A percentile compares a stretch with the other conserved stretches of the same genome.
phyloP scores from a whole-genome alignment of 1,140 invertebrate genomes.

The Pygmarrhopalites habei region DNA sequence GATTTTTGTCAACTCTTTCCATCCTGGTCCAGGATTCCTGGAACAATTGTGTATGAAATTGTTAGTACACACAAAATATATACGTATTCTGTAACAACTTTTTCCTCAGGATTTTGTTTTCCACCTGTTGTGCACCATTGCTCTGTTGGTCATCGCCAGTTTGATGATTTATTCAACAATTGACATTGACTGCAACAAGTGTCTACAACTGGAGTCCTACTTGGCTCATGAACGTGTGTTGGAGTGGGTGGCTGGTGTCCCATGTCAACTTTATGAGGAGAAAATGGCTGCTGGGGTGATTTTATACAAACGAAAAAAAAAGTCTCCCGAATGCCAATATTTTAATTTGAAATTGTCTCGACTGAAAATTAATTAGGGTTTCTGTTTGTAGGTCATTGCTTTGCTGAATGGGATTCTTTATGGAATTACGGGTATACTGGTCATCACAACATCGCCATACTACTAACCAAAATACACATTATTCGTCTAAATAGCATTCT shows the following conservation, averaged over 20 bases:
- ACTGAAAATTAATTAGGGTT: no score
- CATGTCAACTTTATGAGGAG: slow-evolving; percentile 14
- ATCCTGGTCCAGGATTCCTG: no score
- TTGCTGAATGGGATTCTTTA: slow-evolving; percentile 11
- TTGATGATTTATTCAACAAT: slow-evolving; percentile 10
- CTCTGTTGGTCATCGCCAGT: slow-evolving; percentile 1
- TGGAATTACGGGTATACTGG: neutral
- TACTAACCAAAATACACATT: no score
- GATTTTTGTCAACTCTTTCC: no score
- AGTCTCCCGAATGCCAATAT: neutral
- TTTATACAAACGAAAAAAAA: neutral
- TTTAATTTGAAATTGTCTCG: neutral
- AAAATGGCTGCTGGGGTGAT: slow-evolving; percentile 12
- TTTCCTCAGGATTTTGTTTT: slow-evolving; percentile 10
- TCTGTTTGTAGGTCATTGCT: slow-evolving; percentile 7
- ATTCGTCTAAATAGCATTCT: no score
- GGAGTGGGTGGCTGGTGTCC: neutral
- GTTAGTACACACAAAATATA: no score
- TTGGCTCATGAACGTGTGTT: neutral
- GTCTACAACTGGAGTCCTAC: neutral
- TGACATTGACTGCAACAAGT: neutral
- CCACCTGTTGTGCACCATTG: neutral
- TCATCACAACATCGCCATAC: neutral
- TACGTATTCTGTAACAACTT: no score
- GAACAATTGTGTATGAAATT: no score